A percentile compares a stretch with the other conserved stretches of the same genome.
phyloP scores from a whole-genome alignment of 2,113 vertebrate species.

The Budorcas taxicolor region DNA sequence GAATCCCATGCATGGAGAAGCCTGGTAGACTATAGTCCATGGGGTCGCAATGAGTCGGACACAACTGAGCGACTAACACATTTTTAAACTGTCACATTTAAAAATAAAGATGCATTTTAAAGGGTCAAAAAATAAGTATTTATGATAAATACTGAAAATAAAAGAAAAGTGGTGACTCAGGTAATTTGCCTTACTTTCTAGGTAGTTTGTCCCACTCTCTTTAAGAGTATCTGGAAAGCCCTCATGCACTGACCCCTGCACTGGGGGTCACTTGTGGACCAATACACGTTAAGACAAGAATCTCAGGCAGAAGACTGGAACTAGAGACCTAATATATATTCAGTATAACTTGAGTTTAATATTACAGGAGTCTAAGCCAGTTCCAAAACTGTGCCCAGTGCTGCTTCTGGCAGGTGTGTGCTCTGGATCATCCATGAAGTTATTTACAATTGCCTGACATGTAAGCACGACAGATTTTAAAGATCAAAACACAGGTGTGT shows the following conservation, averaged over 20 bases:
- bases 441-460: constrained; percentile 58
- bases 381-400: not conserved
- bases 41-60: not conserved
- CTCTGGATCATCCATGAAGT: constrained; percentile 49
- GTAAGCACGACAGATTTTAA: constrained; percentile 56
- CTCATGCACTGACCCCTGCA: not conserved
- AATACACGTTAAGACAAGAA: not conserved
- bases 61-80: not conserved
- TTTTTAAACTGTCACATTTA: not conserved
- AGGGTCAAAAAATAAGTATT: not conserved
- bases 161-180: not conserved
- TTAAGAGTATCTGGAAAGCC: not conserved
- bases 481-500: constrained; percentile 66
- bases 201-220: not conserved
- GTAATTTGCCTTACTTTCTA: not conserved
- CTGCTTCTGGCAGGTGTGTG: constrained; percentile 51
- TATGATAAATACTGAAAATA: not conserved
- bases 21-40: not conserved
- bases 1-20: not conserved
- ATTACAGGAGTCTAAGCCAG: not conserved
- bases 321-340: not conserved
- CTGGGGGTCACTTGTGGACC: not conserved
- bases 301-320: not conserved
- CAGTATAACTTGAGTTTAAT: not conserved
- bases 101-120: not conserved